Percentiles rank a stretch among this genome's conserved stretches.
Evolutionary conservation across 2,113 vertebrate genomes (phyloP).

Genomic region (Gasterosteus aculeatus): DNA sequence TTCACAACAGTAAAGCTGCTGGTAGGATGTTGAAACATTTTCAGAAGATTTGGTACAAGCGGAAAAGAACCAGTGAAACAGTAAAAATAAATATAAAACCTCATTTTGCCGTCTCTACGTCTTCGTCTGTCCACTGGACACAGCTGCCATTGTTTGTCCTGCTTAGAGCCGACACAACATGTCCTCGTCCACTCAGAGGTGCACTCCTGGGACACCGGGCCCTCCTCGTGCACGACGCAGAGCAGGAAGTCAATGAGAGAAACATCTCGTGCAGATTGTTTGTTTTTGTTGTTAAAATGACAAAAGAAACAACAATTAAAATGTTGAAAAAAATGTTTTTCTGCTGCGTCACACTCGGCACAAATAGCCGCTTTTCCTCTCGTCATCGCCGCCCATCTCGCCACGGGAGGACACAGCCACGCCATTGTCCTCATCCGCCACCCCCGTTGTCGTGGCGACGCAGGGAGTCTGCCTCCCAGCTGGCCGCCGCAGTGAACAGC

Average conservation of each 20-base stretch:
- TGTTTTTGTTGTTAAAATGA: background rate
- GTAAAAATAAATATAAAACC: background rate
- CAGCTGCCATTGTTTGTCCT: constrained; percentile 39
- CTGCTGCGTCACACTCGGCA: constrained; percentile 47
- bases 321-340: constrained; percentile 2
- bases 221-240: background rate
- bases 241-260: background rate
- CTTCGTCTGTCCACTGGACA: constrained; percentile 27
- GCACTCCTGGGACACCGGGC: background rate
- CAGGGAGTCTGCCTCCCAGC: constrained; percentile 65
- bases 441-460: constrained; percentile 56
- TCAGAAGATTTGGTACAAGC: background rate
- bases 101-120: background rate
- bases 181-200: constrained; percentile 5
- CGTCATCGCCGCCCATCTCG: constrained; percentile 38
- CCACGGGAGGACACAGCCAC: constrained; percentile 55
- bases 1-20: too few relatives aligned
- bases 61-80: background rate
- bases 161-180: constrained; percentile 30
- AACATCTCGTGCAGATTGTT: background rate
- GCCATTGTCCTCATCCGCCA: constrained; percentile 67
- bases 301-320: background rate
- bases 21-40: too few relatives aligned
- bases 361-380: constrained; percentile 36
- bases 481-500: constrained; percentile 51